Conservation (phyloP, 2,888 invertebrate species). For the Trimorus sp. region DNA sequence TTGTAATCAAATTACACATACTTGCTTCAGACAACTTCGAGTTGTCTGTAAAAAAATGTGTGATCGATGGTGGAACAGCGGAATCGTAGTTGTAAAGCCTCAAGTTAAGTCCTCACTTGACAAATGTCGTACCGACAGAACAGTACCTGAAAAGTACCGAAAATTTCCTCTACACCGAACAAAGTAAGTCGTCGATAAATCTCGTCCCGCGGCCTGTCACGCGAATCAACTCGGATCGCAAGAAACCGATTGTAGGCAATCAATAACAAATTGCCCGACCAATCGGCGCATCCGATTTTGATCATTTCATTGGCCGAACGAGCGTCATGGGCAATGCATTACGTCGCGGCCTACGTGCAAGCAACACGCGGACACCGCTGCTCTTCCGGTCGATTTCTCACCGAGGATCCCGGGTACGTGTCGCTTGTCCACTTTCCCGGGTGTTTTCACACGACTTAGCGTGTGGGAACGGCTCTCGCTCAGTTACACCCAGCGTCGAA, state of each 20-base stretch:
- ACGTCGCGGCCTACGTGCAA: constrained; percentile 39
- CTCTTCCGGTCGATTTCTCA: constrained; percentile 68
- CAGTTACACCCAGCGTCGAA: constrained; percentile 70
- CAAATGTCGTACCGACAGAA: no score
- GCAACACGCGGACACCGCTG: constrained; percentile 50
- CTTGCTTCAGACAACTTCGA: no score
- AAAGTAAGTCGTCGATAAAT: not conserved
- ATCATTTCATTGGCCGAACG: constrained; percentile 46
- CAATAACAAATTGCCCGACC: constrained; percentile 43
- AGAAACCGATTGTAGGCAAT: constrained; percentile 19
- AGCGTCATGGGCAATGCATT: constrained; percentile 29
- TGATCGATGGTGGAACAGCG: no score
- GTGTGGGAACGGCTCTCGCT: constrained; percentile 77
- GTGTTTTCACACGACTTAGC: constrained; percentile 77
- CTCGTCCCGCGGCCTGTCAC: not conserved
- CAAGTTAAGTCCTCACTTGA: no score
- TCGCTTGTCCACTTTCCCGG: constrained; percentile 75
- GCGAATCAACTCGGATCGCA: constrained; percentile 11
- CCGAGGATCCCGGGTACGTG: constrained; percentile 70
- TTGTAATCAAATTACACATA: no score
- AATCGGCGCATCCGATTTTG: constrained; percentile 37
- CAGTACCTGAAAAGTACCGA: no score
- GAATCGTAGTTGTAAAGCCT: no score
- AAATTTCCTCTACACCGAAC: not conserved
- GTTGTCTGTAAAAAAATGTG: no score